Base-by-base conservation (phyloP, 1,140 invertebrate species). In the Colletes latitarsis region DNA sequence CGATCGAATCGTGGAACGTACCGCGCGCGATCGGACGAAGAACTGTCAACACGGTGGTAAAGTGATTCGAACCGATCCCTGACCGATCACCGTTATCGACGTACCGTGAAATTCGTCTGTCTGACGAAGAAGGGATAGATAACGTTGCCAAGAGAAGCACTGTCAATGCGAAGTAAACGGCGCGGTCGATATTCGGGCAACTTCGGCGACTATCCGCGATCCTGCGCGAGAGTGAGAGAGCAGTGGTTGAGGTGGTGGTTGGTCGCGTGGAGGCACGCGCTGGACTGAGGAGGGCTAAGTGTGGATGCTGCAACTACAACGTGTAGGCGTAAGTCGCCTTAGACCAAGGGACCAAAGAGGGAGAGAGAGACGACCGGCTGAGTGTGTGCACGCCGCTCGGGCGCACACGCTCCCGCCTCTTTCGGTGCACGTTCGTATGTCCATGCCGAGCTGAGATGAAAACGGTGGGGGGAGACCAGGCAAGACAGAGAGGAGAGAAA, bases 181-280 rank as follows among this genome's bases (percentile, higher is more conserved):
- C 82, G 19, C 80, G 70, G 30, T 64, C 74, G 74, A 72, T 73
- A 68, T 75, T 72, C 73, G 49, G 17, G 43, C 30, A 9, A 68
- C 41, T 70, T 9, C 55, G 68, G 39, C 72, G 74, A 81, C 62
- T 81, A 73, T 77, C 67, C 78, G 81, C 66, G 70, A 79, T 83
- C 58, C 83, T 69, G 83, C 84, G 86, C 89, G 79, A 83, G 90
- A 90, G 89, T 88, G 88, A 89, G 82, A 82, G 88, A 91, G 89
- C 89, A 87, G 90, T 93, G 90, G 89, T 91, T 88, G 83, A 89
- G 91, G 91, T 92, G 90, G 92, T 92, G 92, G 92, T 89, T 92
- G 92, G 92, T 92, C 93, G 93, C 92, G 93, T 93, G 92, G 92
- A 93, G 92, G 93, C 92, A 93, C 92, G 93, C 92, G 93, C 91